phyloP scores from a whole-genome alignment of 2,113 vertebrate species.

The Sturnus vulgaris region DNA sequence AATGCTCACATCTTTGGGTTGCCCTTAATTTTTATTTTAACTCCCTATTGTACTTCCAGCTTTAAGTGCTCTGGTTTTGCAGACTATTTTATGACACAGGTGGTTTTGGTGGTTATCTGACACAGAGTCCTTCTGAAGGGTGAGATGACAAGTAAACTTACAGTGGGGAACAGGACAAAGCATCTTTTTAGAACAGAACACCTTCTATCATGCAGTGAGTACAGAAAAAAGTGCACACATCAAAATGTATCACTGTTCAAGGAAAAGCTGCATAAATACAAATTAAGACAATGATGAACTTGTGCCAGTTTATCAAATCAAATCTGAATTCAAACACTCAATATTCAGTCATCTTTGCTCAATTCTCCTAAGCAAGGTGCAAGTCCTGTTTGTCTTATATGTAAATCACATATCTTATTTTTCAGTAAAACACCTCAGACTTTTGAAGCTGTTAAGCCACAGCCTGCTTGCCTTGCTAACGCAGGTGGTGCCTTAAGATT shows the following conservation, averaged over 20 bases:
- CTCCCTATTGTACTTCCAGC: neutral
- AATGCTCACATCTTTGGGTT: neutral
- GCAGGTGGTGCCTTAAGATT: neutral
- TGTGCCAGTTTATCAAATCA: neutral
- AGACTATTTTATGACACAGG: neutral
- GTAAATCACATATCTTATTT: neutral
- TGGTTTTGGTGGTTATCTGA: neutral
- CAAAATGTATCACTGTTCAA: neutral
- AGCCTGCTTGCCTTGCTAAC: neutral
- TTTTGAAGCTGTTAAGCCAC: neutral
- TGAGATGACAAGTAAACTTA: neutral
- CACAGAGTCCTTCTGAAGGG: neutral
- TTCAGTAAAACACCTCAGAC: neutral
- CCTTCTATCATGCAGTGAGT: neutral
- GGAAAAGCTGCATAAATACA: neutral
- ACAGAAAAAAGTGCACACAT: neutral
- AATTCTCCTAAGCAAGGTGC: neutral
- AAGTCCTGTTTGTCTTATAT: neutral
- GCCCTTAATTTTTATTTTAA: neutral
- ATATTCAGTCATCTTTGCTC: neutral
- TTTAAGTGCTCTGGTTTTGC: neutral
- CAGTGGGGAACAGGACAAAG: neutral
- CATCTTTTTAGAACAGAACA: neutral
- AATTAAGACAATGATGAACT: neutral
- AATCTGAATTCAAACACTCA: neutral